Conservation (phyloP, 2,797 vertebrate genomes). For the Peromyscus attwateri region DNA sequence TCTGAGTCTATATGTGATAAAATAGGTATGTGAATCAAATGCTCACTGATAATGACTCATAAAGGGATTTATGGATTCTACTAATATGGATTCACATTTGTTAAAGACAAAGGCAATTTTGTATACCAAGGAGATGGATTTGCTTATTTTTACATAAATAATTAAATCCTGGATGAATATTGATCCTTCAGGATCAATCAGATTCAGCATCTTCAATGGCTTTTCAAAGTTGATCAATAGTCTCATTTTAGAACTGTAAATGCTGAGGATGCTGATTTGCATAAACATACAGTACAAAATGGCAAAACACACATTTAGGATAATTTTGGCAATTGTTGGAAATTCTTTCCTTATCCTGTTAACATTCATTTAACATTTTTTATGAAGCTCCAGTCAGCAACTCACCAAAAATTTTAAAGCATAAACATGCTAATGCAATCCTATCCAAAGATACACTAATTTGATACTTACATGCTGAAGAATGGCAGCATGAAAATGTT, state of each 20-base stretch:
- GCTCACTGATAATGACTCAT: not conserved
- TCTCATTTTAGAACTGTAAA: not conserved
- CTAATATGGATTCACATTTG: not conserved
- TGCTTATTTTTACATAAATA: not conserved
- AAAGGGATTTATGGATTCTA: not conserved
- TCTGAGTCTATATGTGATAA: not conserved
- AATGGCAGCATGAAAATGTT: not conserved
- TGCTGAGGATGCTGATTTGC: not conserved
- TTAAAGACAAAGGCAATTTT: not conserved
- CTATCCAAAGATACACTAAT: not conserved
- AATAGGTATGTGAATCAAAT: not conserved
- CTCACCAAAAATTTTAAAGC: not conserved
- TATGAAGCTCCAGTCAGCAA: not conserved
- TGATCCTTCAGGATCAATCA: not conserved
- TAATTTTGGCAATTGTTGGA: not conserved
- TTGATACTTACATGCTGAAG: not conserved
- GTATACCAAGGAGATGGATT: not conserved
- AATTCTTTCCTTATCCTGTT: not conserved
- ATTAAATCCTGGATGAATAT: not conserved
- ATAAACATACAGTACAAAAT: not conserved
- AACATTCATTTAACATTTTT: not conserved
- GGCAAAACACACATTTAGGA: not conserved
- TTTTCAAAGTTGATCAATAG: not conserved
- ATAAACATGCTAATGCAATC: not conserved
- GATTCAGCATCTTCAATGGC: not conserved